Base-by-base conservation (phyloP, 2,113 vertebrate species). In the Lichenostomus cassidix region DNA sequence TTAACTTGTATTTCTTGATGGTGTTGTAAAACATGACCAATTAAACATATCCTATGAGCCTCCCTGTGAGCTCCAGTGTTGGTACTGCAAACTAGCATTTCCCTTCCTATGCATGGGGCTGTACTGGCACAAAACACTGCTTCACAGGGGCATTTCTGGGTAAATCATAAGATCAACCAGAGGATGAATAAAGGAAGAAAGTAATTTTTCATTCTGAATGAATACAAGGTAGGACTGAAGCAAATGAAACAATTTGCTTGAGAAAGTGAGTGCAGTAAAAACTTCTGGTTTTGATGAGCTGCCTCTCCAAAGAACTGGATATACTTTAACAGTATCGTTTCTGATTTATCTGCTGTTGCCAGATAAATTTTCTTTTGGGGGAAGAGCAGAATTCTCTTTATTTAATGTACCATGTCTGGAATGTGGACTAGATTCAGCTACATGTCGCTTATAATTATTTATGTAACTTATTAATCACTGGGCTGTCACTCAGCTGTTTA, bases 381-480 rank as follows among this genome's bases (percentile, higher is more conserved):
- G 93, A 92, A 96, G 88, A 96, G 28, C 53, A 92, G 92, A 97
- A 96, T 95, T 97, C 96, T 96, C 80, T 93, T 96, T 97, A 94
- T 96, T 96, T 97, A 97, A 97, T 97, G 96, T 95, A 96, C 94
- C 95, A 96, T 90, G 88, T 95, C 96, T 96, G 96, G 95, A 96
- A 97, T 96, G 95, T 97, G 94, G 93, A 90, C 93, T 81, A 92
- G 89, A 96, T 97, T 96, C 95, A 96, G 93, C 92, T 95, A 90
- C 95, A 94, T 84, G 96, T 94, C 85, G 41, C 92, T 93, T 96
- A 96, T 93, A 97, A 97, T 97, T 96, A 97, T 97, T 97, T 97
- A 97, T 97, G 95, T 96, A 97, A 96, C 94, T 96, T 96, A 96
- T 96, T 97, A 97, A 97, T 97, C 95, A 96, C 85, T 74, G 64